A percentile compares a stretch with the other conserved stretches of the same genome.
Evolutionary conservation across 2,888 invertebrate species (phyloP).

Genomic region (Drosophila kokeensis): DNA sequence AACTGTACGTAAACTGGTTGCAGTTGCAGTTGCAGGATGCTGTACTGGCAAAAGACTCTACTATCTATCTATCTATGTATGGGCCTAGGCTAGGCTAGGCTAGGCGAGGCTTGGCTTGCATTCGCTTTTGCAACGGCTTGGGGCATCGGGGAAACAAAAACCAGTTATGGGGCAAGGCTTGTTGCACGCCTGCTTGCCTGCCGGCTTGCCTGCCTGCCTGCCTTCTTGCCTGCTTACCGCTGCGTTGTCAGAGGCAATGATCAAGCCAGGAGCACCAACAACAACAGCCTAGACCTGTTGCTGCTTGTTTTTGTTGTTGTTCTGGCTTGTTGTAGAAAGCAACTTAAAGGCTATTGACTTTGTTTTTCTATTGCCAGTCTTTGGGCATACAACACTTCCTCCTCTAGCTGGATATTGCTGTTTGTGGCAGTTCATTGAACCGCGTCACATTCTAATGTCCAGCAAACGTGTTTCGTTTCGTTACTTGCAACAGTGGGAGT

Average conservation of each 20-base stretch:
- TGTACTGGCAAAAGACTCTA: constrained; percentile 49
- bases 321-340: constrained; percentile 48
- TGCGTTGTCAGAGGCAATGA: constrained; percentile 60
- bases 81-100: constrained; percentile 25
- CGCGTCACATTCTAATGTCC: constrained; percentile 68
- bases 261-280: constrained; percentile 66
- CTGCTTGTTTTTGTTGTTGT: constrained; percentile 37
- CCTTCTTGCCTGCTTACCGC: constrained; percentile 20
- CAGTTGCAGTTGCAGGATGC: constrained; percentile 51
- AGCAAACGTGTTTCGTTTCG: constrained; percentile 76
- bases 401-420: constrained; percentile 55
- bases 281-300: constrained; percentile 71
- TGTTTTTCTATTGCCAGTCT: constrained; percentile 74
- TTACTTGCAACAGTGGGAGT: constrained; percentile 56
- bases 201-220: constrained; percentile 17
- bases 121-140: constrained; percentile 19
- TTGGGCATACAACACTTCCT: constrained; percentile 67
- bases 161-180: constrained; percentile 76
- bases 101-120: constrained; percentile 25
- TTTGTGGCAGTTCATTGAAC: constrained; percentile 65
- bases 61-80: constrained; percentile 74
- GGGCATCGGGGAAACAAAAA: constrained; percentile 58
- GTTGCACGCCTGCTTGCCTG: constrained; percentile 54
- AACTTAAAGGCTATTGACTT: constrained; percentile 72
- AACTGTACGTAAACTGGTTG: constrained; percentile 78